A percentile compares a stretch with the other conserved stretches of the same genome.
Conservation (phyloP, 2,888 invertebrate genomes). For the Amaurobius ferox region DNA sequence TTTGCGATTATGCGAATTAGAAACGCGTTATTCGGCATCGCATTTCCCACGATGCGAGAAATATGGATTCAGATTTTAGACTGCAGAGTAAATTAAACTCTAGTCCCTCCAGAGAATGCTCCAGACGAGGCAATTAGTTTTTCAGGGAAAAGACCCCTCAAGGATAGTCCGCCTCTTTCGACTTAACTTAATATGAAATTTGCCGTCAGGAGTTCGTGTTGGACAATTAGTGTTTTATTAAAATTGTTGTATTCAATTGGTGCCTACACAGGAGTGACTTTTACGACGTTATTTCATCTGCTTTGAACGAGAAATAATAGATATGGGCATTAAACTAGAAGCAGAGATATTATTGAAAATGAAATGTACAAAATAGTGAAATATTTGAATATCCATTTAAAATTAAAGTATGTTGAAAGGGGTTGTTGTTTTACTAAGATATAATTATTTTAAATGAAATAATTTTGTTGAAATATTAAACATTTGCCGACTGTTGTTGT, state of each 20-base stretch:
- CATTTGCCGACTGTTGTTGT: too few species aligned
- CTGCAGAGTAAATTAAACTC: slow-evolving; percentile 39
- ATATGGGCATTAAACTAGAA: not conserved
- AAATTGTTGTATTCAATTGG: not conserved
- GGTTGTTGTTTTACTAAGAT: too few species aligned
- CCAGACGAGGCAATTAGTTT: slow-evolving; percentile 33
- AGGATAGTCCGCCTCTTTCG: not conserved
- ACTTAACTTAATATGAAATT: not conserved
- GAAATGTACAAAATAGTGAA: too few species aligned
- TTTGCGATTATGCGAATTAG: slow-evolving; percentile 32
- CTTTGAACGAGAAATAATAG: not conserved
- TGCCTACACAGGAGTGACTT: not conserved
- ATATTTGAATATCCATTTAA: too few species aligned
- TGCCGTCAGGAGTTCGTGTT: not conserved
- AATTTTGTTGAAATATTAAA: too few species aligned
- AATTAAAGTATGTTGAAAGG: too few species aligned
- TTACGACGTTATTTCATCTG: not conserved
- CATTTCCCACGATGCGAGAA: slow-evolving; percentile 14
- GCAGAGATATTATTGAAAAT: not conserved
- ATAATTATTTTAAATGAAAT: too few species aligned
- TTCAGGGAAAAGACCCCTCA: not conserved
- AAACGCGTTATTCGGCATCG: slow-evolving; percentile 24
- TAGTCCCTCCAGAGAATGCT: slow-evolving; percentile 7
- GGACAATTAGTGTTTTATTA: slow-evolving; percentile 2
- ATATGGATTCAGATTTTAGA: slow-evolving; percentile 30